Conservation (phyloP, 1,140 invertebrate species). For the Gryon sp. region DNA sequence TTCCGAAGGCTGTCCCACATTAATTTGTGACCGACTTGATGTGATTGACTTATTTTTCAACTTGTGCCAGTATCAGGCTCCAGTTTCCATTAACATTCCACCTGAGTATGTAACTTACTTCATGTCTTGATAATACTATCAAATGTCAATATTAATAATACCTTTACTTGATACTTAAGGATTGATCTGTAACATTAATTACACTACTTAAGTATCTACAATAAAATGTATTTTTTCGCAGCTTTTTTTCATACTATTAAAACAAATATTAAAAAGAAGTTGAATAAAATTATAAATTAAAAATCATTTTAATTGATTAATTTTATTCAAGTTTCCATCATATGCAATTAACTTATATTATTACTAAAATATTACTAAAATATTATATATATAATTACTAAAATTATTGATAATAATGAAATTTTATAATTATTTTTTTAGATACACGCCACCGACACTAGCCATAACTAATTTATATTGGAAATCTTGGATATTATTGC, state of each 20-base stretch:
- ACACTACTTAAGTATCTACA: no score
- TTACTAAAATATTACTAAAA: no score
- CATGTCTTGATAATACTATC: neutral
- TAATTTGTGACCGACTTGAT: slow-evolving; percentile 89
- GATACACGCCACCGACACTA: slow-evolving; percentile 91
- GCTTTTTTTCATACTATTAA: no score
- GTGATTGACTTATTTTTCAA: slow-evolving; percentile 94
- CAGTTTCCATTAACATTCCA: slow-evolving; percentile 94
- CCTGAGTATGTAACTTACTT: slow-evolving; percentile 80
- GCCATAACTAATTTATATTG: slow-evolving; percentile 96
- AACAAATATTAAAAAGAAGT: neutral
- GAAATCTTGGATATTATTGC: slow-evolving; percentile 95
- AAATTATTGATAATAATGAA: neutral
- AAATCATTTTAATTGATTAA: no score
- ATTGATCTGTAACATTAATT: no score
- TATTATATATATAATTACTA: slow-evolving; percentile 2
- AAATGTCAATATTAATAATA: no score
- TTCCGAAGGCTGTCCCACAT: slow-evolving; percentile 82
- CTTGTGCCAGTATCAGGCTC: slow-evolving; percentile 93
- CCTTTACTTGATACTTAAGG: neutral
- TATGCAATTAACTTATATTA: no score
- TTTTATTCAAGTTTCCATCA: no score
- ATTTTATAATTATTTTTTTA: slow-evolving; percentile 68
- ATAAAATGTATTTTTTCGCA: no score
- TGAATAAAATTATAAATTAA: no score